These are phyloP conservation scores for Aphodius sticticus DNA, from an alignment of 2,888 invertebrate genomes.

Conservation along the genomic window DNA sequence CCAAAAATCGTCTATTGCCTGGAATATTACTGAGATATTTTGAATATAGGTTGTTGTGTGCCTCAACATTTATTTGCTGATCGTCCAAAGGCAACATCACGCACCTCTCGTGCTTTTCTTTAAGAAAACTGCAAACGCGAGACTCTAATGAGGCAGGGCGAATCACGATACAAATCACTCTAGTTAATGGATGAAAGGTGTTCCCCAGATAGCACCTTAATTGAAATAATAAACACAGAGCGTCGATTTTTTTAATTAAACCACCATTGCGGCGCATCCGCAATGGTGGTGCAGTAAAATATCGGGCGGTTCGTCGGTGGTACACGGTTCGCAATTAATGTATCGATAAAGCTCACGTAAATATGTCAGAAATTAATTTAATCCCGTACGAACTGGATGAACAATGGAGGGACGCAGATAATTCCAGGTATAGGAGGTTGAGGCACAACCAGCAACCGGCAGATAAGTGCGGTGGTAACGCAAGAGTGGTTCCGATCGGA, in stretches of 20 bases:
- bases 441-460: background rate
- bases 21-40: no score
- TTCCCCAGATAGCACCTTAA: background rate
- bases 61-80: no score
- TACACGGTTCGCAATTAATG: slow-evolving; percentile 6
- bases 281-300: background rate
- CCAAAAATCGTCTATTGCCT: no score
- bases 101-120: background rate
- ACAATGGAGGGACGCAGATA: slow-evolving; percentile 16
- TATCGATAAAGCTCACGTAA: slow-evolving; percentile 4
- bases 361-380: slow-evolving; percentile 22
- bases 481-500: slow-evolving; percentile 20
- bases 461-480: slow-evolving; percentile 23
- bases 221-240: slow-evolving; percentile 7
- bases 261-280: background rate
- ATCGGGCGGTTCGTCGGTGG: background rate
- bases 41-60: no score
- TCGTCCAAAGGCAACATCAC: no score
- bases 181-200: background rate
- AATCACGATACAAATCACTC: background rate
- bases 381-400: slow-evolving; percentile 5
- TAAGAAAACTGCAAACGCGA: background rate
- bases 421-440: slow-evolving; percentile 14
- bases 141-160: background rate
- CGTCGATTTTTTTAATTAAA: background rate